These are phyloP conservation scores for Andrena cerasifolii DNA, from an alignment of 1,140 invertebrate species.

Conservation along the genomic window DNA sequence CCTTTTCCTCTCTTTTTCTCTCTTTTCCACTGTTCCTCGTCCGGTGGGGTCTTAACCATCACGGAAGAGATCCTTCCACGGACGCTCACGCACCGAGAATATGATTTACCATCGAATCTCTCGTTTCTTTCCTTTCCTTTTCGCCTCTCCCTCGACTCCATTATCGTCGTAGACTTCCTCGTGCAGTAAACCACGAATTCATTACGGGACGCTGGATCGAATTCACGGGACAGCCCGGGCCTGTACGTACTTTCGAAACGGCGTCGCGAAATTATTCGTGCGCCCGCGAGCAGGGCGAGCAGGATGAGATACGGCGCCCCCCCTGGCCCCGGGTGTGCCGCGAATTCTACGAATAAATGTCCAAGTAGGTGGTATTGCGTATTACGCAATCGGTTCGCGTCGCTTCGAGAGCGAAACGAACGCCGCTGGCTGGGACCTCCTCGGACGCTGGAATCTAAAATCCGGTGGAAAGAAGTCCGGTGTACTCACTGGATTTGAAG, in stretches of 20 bases:
- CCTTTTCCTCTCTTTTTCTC: not conserved
- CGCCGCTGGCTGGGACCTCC: no score
- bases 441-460: not conserved
- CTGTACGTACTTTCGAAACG: no score
- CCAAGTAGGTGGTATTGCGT: not conserved
- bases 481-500: conserved; percentile 76
- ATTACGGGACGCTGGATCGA: conserved; percentile 1
- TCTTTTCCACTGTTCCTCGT: not conserved
- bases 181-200: conserved; percentile 27
- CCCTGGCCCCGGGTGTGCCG: not conserved
- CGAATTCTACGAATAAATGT: not conserved
- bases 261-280: no score
- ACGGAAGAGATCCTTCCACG: conserved; percentile 35
- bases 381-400: no score
- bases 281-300: no score
- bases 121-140: conserved; percentile 18
- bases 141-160: not conserved
- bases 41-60: conserved; percentile 8
- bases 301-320: no score
- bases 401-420: no score
- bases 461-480: not conserved
- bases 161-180: conserved; percentile 15
- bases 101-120: conserved; percentile 61
- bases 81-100: conserved; percentile 17
- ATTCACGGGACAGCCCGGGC: conserved; percentile 36